Conservation (phyloP, 2,113 vertebrate species). For the Zosterops hypoxanthus region DNA sequence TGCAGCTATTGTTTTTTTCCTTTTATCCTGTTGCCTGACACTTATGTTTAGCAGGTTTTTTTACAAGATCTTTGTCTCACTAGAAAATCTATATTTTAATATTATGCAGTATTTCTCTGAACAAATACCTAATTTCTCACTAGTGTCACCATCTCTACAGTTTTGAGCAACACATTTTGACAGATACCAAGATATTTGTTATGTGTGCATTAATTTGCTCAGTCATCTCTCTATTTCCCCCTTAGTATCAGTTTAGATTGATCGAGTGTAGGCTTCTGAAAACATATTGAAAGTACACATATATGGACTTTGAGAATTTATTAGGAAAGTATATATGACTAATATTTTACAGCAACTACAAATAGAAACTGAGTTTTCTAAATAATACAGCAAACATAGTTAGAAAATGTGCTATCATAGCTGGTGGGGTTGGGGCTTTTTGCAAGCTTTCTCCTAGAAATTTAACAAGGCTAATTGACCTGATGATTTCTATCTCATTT, state of each 20-base stretch:
- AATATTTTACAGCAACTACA: neutral
- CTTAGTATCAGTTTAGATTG: neutral
- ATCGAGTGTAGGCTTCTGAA: neutral
- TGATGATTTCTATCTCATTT: neutral
- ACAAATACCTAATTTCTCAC: neutral
- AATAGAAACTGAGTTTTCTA: neutral
- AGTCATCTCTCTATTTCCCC: neutral
- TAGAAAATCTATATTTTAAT: neutral
- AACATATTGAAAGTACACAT: neutral
- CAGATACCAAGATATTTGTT: neutral
- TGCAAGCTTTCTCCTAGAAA: neutral
- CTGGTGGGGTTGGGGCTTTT: neutral
- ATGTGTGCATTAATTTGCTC: neutral
- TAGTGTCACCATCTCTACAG: neutral
- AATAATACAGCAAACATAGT: neutral
- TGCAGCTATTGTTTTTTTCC: neutral
- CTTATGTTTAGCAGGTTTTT: neutral
- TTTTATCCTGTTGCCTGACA: neutral
- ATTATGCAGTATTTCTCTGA: neutral
- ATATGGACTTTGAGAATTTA: neutral
- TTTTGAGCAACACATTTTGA: neutral
- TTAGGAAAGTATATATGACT: neutral
- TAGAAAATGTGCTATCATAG: neutral
- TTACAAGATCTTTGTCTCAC: neutral
- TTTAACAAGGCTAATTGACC: neutral